These are phyloP conservation scores for Ammodytes dubius DNA, from an alignment of 2,113 vertebrate genomes.

Conservation along the genomic window DNA sequence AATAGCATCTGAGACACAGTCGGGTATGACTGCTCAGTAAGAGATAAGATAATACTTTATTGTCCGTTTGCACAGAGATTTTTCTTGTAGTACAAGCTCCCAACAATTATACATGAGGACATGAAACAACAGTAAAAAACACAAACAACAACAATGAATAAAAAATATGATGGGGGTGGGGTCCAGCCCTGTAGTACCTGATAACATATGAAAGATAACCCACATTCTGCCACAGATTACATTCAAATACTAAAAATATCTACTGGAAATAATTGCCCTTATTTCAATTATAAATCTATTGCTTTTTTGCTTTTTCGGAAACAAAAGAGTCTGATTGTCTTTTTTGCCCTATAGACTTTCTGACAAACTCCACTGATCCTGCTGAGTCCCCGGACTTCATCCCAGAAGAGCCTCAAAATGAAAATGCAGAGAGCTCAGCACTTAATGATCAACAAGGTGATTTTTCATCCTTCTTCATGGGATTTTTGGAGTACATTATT, in stretches of 20 bases:
- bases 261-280: not conserved
- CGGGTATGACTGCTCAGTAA: not conserved
- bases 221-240: not conserved
- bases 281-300: not conserved
- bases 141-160: no score
- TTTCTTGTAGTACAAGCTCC: no score
- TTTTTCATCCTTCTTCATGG: not conserved
- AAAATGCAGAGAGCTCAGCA: constrained; percentile 40
- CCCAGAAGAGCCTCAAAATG: constrained; percentile 16
- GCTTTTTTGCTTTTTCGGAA: not conserved
- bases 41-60: not conserved
- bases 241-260: not conserved
- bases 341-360: constrained; percentile 71
- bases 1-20: constrained; percentile 4
- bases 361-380: constrained; percentile 60
- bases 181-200: not conserved
- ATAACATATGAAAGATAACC: not conserved
- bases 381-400: constrained; percentile 34
- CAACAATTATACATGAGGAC: no score
- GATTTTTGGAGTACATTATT: not conserved
- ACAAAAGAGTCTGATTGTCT: not conserved
- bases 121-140: no score
- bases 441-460: constrained; percentile 35
- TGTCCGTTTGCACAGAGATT: no score
- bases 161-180: no score